phyloP scores from a whole-genome alignment of 2,888 invertebrate species.

The Chrysolina americana region DNA sequence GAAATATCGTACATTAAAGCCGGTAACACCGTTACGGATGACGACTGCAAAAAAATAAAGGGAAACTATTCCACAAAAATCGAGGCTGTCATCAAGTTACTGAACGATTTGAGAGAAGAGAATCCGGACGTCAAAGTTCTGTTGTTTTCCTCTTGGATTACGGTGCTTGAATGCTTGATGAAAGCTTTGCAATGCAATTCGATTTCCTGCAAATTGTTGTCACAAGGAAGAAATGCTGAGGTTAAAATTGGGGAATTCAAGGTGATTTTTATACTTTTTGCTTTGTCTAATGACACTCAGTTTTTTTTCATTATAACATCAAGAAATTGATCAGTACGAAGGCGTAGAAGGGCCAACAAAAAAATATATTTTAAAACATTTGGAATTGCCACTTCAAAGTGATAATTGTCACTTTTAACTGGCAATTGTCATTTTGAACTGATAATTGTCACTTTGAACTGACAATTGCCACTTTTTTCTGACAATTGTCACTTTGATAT shows the following conservation, averaged over 20 bases:
- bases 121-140: constrained; percentile 77
- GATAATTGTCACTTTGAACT: no score
- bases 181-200: constrained; percentile 73
- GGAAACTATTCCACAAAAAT: constrained; percentile 83
- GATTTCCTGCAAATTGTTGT: constrained; percentile 63
- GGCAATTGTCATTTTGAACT: no score
- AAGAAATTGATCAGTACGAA: no score
- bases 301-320: no score
- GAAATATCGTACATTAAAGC: constrained; percentile 71
- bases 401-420: no score
- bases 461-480: no score
- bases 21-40: constrained; percentile 52
- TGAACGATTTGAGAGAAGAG: constrained; percentile 72
- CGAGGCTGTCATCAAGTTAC: constrained; percentile 74
- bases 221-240: constrained; percentile 49
- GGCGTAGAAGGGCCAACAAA: no score
- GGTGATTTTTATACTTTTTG: constrained; percentile 59
- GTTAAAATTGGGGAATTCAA: constrained; percentile 72
- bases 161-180: constrained; percentile 72
- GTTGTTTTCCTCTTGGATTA: constrained; percentile 78
- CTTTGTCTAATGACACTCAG: no score
- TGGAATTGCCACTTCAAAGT: no score
- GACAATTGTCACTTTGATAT: no score
- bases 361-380: no score
- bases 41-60: constrained; percentile 65